A percentile compares a stretch with the other conserved stretches of the same genome.
phyloP scores from a whole-genome alignment of 2,113 vertebrate species.

The Diphyllodes magnificus region DNA sequence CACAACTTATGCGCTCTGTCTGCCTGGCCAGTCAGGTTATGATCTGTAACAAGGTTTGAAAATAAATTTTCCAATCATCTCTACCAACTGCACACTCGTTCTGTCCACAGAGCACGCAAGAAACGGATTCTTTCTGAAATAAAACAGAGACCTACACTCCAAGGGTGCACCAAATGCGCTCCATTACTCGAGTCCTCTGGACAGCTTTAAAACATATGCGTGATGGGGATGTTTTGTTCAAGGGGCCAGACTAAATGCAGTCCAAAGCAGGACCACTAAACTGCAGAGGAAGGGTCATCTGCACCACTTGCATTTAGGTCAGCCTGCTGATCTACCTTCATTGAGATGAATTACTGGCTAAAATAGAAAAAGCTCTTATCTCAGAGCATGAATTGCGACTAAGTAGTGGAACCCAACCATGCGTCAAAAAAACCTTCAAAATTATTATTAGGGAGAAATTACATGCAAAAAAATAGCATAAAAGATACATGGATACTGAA shows the following conservation, averaged over 20 bases:
- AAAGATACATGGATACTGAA: neutral
- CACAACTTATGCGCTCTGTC: neutral
- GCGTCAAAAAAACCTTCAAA: neutral
- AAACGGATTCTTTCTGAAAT: accelerated
- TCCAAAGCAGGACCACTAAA: neutral
- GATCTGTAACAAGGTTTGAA: neutral
- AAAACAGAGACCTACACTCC: neutral
- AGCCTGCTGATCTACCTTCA: neutral
- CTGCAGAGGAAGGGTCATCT: neutral
- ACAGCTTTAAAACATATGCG: neutral
- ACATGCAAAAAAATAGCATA: neutral
- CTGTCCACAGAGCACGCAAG: neutral
- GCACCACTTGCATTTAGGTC: neutral
- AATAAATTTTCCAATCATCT: neutral
- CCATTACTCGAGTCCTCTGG: neutral
- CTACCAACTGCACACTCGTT: neutral
- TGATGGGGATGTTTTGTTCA: neutral
- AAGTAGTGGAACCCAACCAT: neutral
- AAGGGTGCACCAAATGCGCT: neutral
- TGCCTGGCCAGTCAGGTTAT: neutral
- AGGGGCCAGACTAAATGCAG: neutral
- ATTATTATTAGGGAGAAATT: neutral
- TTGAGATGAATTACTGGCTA: neutral
- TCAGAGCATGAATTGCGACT: neutral
- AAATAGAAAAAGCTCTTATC: neutral